Percentiles rank a stretch among this genome's conserved stretches.
These are phyloP conservation scores for Paedocypris sp. DNA, from an alignment of 2,113 vertebrate genomes.

Conservation along the genomic window DNA sequence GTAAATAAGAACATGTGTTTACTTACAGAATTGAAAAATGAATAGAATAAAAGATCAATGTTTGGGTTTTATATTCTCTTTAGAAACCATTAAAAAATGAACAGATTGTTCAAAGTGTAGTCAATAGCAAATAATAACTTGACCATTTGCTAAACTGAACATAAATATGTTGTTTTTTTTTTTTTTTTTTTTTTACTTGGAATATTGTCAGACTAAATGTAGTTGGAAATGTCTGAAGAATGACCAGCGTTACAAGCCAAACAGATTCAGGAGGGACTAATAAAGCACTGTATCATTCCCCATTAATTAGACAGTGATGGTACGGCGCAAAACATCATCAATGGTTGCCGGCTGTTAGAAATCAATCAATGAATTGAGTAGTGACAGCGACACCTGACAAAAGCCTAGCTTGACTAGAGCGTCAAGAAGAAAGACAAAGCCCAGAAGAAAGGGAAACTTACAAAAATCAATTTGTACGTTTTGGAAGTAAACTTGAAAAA, in stretches of 20 bases:
- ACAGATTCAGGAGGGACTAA: constrained; percentile 27
- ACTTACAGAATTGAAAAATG: too few species aligned
- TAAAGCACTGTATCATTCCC: constrained; percentile 67
- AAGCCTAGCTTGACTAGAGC: constrained; percentile 38
- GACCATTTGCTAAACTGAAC: too few species aligned
- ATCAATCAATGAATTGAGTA: constrained; percentile 65
- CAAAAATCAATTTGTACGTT: too few species aligned
- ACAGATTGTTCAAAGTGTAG: too few species aligned
- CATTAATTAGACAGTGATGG: constrained; percentile 66
- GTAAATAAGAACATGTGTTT: too few species aligned
- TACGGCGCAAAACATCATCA: constrained; percentile 54
- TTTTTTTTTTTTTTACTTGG: not conserved
- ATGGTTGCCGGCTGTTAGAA: constrained; percentile 65
- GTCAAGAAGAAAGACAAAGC: constrained; percentile 45
- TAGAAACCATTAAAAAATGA: too few species aligned
- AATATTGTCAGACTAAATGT: too few species aligned
- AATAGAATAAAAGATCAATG: too few species aligned
- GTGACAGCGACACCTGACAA: constrained; percentile 47
- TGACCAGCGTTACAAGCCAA: not conserved
- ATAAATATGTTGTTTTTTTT: not conserved
- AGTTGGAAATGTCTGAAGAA: too few species aligned
- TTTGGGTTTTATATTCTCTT: too few species aligned
- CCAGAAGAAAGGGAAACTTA: constrained; percentile 51
- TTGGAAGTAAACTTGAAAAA: too few species aligned
- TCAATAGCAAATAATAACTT: too few species aligned